A percentile compares a stretch with the other conserved stretches of the same genome.
phyloP scores from a whole-genome alignment of 64 coral and sea anemone genomes.

The Actinia equina region DNA sequence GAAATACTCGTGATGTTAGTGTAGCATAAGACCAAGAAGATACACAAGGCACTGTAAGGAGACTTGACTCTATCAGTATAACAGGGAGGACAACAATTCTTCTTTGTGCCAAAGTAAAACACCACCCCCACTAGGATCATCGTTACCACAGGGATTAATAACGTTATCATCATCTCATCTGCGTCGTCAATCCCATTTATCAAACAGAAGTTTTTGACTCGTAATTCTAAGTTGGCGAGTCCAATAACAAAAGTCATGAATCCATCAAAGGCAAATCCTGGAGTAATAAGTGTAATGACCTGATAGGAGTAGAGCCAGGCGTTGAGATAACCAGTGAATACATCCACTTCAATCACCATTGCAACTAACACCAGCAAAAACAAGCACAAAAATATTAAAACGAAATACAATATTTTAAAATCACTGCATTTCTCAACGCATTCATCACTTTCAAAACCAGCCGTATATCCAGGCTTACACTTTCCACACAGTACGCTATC shows the following conservation, averaged over 20 bases:
- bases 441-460: not conserved
- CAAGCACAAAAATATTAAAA: not conserved
- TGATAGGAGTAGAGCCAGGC: conserved; percentile 78
- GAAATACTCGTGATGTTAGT: conserved; percentile 70
- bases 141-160: conserved; percentile 22
- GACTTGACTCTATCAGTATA: conserved; percentile 42
- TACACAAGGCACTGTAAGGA: conserved; percentile 75
- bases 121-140: conserved; percentile 8
- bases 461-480: conserved; percentile 47
- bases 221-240: conserved; percentile 24
- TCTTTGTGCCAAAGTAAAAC: not conserved
- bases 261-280: conserved; percentile 38
- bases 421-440: conserved; percentile 27
- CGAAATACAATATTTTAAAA: not conserved
- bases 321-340: conserved; percentile 73
- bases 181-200: conserved; percentile 50
- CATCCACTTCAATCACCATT: conserved; percentile 55
- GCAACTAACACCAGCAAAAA: conserved; percentile 1
- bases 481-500: conserved; percentile 55
- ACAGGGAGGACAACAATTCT: conserved; percentile 31
- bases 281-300: conserved; percentile 43
- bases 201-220: conserved; percentile 27
- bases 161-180: conserved; percentile 57
- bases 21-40: conserved; percentile 85
- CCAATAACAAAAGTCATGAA: conserved; percentile 55